Conservation (phyloP, 2,888 invertebrate species). For the Parnassius glacialis region DNA sequence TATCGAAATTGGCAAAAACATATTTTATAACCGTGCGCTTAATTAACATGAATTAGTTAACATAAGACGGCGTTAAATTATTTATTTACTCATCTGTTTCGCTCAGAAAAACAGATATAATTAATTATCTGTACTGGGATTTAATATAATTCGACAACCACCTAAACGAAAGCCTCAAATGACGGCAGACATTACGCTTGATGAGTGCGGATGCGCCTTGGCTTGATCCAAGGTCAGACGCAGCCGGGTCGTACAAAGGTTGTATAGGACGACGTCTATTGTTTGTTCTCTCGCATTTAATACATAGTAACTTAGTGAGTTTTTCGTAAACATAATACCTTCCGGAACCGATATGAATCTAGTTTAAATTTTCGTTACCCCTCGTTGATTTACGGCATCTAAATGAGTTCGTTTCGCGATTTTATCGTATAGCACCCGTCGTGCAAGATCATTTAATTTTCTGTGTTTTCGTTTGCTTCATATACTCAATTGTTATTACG, state of each 20-base stretch:
- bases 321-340: conserved; percentile 26
- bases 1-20: conserved; percentile 11
- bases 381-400: conserved; percentile 9
- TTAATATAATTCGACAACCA: conserved; percentile 32
- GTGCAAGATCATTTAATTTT: conserved; percentile 47
- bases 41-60: too few species aligned
- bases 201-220: conserved; percentile 72
- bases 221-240: conserved; percentile 57
- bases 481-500: conserved; percentile 11
- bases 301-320: conserved; percentile 10
- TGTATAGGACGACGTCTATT: conserved; percentile 59
- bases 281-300: conserved; percentile 41
- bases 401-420: conserved; percentile 12
- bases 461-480: conserved; percentile 48
- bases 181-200: conserved; percentile 40
- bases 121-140: neutral
- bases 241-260: conserved; percentile 60
- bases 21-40: neutral
- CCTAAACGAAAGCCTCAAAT: conserved; percentile 39
- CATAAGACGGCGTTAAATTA: too few species aligned
- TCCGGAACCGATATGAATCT: conserved; percentile 33
- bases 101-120: too few species aligned
- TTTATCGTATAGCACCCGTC: conserved; percentile 6
- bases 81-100: too few species aligned
- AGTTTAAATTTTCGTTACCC: conserved; percentile 27